phyloP scores from a whole-genome alignment of 2,797 vertebrate genomes.

The Jordanella pulchra region DNA sequence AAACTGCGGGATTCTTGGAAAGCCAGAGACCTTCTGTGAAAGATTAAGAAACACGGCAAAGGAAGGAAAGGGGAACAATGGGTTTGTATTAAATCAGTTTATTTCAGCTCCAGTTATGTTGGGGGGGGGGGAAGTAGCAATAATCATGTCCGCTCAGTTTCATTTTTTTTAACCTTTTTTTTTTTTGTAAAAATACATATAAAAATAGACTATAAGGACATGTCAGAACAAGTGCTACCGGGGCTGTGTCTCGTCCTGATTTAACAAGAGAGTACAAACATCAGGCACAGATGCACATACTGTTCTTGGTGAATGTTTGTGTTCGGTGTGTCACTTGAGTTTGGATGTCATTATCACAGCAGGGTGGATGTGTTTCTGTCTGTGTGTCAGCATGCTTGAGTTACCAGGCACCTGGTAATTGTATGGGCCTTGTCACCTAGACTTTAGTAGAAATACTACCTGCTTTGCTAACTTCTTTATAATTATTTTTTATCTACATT shows the following conservation, averaged over 20 bases:
- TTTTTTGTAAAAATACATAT: not conserved
- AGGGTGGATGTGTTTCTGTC: conserved; percentile 27
- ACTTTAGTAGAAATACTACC: conserved; percentile 31
- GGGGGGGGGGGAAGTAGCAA: not conserved
- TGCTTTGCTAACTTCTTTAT: not conserved
- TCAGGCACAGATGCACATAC: conserved; percentile 32
- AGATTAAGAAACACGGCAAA: not conserved
- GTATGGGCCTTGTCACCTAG: conserved; percentile 65
- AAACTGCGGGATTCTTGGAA: conserved; percentile 53
- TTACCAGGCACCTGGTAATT: conserved; percentile 75
- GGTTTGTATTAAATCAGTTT: not conserved
- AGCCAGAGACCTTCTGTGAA: conserved; percentile 20
- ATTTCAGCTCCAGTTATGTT: not conserved
- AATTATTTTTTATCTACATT: not conserved
- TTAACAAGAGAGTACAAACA: conserved; percentile 30
- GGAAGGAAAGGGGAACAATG: not conserved
- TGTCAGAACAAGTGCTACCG: conserved; percentile 10
- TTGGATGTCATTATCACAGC: conserved; percentile 45
- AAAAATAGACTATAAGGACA: not conserved
- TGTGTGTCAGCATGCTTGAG: conserved; percentile 10
- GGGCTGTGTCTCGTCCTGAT: conserved; percentile 20
- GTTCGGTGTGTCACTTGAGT: conserved; percentile 42
- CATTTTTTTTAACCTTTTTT: not conserved
- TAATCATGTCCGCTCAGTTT: not conserved
- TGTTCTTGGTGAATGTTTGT: conserved; percentile 54